phyloP scores from a whole-genome alignment of 2,888 invertebrate species.

The Acanthosepion esculentum region DNA sequence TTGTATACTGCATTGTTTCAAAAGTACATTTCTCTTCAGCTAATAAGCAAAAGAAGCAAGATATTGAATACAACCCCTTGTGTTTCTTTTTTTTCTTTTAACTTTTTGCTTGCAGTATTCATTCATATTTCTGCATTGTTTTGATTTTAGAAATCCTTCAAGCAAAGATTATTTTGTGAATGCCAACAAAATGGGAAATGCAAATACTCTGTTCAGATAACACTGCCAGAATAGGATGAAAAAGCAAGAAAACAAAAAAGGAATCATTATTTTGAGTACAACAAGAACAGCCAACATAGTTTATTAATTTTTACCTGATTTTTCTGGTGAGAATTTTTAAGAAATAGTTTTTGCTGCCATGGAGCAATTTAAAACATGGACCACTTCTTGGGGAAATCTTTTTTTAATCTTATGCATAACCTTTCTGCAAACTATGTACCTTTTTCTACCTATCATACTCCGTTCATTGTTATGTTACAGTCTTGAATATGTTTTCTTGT shows the following conservation, averaged over 20 bases:
- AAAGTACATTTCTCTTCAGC: background rate
- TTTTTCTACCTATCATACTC: too few species aligned
- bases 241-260: background rate
- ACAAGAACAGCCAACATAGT: background rate
- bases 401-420: background rate
- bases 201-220: background rate
- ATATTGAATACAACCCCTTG: background rate
- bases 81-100: background rate
- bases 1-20: background rate
- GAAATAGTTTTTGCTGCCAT: background rate
- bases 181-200: too few species aligned
- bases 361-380: background rate
- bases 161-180: background rate
- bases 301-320: background rate
- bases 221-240: background rate
- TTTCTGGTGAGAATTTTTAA: background rate
- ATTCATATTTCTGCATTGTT: background rate
- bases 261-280: background rate
- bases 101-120: background rate
- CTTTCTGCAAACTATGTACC: too few species aligned
- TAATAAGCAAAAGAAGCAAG: background rate
- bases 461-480: too few species aligned
- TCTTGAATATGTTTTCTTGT: too few species aligned
- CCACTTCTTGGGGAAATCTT: background rate
- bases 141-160: constrained; percentile 33